Percentiles rank a stretch among this genome's conserved stretches.
Evolutionary conservation across 2,113 vertebrate genomes (phyloP).

Genomic region (Oophaga pumilio): DNA sequence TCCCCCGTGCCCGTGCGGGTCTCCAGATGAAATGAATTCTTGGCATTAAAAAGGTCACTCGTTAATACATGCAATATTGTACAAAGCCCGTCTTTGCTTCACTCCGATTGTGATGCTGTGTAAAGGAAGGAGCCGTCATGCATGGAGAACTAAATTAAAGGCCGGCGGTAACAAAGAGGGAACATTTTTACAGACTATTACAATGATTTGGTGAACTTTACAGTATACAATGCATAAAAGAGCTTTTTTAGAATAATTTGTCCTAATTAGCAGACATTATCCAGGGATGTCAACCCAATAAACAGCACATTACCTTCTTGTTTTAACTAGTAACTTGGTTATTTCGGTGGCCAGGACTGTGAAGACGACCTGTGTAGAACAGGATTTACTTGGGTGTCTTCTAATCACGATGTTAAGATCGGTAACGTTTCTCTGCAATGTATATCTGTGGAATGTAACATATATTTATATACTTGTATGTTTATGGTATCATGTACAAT

Average conservation of each 20-base stretch:
- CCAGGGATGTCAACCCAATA: not conserved
- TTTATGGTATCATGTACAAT: too few species aligned
- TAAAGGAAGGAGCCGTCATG: constrained; percentile 24
- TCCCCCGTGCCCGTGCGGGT: not conserved
- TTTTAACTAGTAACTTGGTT: not conserved
- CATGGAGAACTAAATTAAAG: constrained; percentile 43
- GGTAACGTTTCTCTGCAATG: too few species aligned
- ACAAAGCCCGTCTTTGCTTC: not conserved
- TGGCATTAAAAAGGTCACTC: constrained; percentile 40
- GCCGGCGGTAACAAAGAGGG: constrained; percentile 28
- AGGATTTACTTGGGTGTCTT: not conserved
- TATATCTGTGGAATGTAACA: too few species aligned
- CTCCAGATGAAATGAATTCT: constrained; percentile 18
- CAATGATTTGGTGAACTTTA: constrained; percentile 40
- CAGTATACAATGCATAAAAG: constrained; percentile 6
- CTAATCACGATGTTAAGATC: too few species aligned
- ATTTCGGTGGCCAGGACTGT: not conserved
- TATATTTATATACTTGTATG: too few species aligned
- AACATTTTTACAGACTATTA: constrained; percentile 30
- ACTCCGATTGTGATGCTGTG: not conserved
- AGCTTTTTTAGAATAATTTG: constrained; percentile 29
- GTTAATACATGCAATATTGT: not conserved
- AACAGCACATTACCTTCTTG: constrained; percentile 2
- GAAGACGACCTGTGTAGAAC: not conserved
- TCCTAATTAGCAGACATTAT: constrained; percentile 43